phyloP scores from a whole-genome alignment of 1,140 invertebrate genomes.

The Portunus trituberculatus region DNA sequence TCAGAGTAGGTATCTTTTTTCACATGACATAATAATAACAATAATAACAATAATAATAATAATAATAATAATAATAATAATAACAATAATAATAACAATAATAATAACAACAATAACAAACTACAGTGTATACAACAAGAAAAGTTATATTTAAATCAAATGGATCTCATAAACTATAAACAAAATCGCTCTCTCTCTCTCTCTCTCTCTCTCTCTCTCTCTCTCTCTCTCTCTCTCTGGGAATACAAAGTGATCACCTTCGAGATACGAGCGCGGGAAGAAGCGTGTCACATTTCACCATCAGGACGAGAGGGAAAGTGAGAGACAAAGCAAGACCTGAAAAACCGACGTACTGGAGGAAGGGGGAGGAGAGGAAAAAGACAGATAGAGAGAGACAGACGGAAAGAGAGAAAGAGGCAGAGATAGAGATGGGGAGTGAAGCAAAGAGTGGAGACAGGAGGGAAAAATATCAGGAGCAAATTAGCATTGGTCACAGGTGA shows the following conservation, averaged over 20 bases:
- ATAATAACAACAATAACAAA: too few species aligned
- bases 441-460: neutral
- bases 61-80: too few species aligned
- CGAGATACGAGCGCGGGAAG: neutral
- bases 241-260: neutral
- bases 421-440: conserved; percentile 38
- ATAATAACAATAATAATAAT: too few species aligned
- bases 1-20: too few species aligned
- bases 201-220: too few species aligned
- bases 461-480: neutral
- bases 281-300: neutral
- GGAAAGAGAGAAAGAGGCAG: neutral
- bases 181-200: too few species aligned
- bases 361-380: neutral
- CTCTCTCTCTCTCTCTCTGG: neutral
- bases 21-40: too few species aligned
- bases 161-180: too few species aligned
- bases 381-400: neutral
- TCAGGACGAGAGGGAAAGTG: neutral
- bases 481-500: conserved; percentile 11
- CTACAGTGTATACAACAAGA: too few species aligned
- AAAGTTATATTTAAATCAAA: too few species aligned
- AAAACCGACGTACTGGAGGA: neutral
- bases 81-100: too few species aligned
- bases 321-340: neutral